Evolutionary conservation across 2,797 vertebrate species (phyloP).

Genomic region (Micromesistius poutassou): DNA sequence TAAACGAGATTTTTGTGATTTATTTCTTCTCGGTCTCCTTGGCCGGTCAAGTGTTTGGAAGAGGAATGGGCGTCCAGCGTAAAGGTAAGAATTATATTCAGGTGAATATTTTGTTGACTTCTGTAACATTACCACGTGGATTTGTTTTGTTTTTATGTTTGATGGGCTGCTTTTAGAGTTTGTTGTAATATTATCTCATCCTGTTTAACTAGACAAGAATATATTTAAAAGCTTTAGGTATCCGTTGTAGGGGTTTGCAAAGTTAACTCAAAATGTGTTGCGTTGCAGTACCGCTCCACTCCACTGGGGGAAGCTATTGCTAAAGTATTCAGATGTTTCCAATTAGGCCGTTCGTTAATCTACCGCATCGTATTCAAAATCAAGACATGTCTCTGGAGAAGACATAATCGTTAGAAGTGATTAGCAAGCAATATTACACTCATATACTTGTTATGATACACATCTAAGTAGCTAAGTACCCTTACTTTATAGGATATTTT

Average conservation of each 20-base stretch:
- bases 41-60: conserved; percentile 27
- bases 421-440: too few species aligned
- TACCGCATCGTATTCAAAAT: background rate
- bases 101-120: background rate
- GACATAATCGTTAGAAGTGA: too few species aligned
- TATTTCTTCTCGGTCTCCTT: conserved; percentile 24
- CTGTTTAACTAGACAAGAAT: background rate
- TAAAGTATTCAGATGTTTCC: background rate
- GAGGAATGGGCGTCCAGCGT: conserved; percentile 27
- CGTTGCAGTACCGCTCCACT: conserved; percentile 15
- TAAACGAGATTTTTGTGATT: conserved; percentile 23
- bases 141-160: background rate
- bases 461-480: too few species aligned
- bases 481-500: too few species aligned
- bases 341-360: background rate
- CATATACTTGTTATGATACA: too few species aligned
- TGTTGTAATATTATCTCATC: background rate
- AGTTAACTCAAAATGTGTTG: background rate
- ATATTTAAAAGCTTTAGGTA: background rate
- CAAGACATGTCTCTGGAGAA: background rate
- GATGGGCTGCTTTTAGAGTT: background rate
- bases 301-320: conserved; percentile 38
- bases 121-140: background rate
- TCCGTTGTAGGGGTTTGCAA: background rate
- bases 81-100: conserved; percentile 47